Evolutionary conservation across 2,113 vertebrate species (phyloP).

Genomic region (Psittacula cyanocephala): DNA sequence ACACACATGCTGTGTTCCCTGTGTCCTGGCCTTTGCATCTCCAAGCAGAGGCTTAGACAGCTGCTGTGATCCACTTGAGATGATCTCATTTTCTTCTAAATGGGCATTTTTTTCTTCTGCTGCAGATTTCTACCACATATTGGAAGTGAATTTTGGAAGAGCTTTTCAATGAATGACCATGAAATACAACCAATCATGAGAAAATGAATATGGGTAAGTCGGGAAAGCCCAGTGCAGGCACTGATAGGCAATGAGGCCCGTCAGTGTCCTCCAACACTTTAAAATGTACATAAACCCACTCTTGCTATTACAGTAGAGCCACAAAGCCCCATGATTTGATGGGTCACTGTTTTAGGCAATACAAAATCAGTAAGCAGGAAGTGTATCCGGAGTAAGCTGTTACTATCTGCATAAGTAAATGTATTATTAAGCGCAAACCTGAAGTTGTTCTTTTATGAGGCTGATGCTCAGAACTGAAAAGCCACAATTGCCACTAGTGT

Average conservation of each 20-base stretch:
- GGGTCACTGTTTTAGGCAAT: not conserved
- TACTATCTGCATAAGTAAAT: not conserved
- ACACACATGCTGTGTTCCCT: fast-evolving
- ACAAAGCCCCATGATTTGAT: not conserved
- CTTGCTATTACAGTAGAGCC: not conserved
- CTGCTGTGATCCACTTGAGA: not conserved
- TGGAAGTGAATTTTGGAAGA: not conserved
- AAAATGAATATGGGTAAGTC: not conserved
- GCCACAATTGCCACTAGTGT: not conserved
- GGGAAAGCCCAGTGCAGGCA: not conserved
- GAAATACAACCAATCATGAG: not conserved
- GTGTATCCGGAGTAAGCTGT: not conserved
- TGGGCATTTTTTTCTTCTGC: fast-evolving
- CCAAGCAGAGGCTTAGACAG: not conserved
- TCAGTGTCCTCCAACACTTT: not conserved
- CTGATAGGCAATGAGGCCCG: not conserved
- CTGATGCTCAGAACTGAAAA: not conserved
- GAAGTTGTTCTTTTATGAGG: not conserved
- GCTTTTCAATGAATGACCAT: not conserved
- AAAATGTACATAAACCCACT: not conserved
- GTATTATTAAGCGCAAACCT: not conserved
- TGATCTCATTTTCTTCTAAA: not conserved
- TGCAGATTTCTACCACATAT: not conserved
- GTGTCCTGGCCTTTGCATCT: not conserved
- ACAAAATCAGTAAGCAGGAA: not conserved